Evolutionary conservation across 2,797 vertebrate genomes (phyloP).

Genomic region (Ciconia nigra): DNA sequence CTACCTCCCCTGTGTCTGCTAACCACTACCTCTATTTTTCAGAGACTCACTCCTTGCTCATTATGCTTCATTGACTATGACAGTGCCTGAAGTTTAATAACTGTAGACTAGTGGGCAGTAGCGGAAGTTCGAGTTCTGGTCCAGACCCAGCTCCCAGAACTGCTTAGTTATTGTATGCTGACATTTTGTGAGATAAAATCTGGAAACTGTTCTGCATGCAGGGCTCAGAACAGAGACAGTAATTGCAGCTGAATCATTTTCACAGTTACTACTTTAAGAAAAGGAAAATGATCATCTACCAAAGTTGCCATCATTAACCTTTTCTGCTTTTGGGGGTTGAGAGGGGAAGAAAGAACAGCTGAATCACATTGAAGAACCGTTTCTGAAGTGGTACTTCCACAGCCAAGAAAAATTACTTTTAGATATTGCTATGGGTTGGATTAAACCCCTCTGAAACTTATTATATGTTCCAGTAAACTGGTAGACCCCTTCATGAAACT

Average conservation of each 20-base stretch:
- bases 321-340: background rate
- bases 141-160: background rate
- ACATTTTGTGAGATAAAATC: background rate
- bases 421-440: background rate
- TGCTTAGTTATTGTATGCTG: background rate
- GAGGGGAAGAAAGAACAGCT: background rate
- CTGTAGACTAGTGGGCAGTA: background rate
- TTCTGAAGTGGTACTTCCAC: background rate
- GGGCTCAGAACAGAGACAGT: background rate
- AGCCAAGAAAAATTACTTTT: slow-evolving; percentile 8
- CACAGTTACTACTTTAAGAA: background rate
- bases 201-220: background rate
- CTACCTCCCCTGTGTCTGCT: background rate
- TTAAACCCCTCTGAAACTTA: background rate
- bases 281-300: background rate
- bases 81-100: background rate
- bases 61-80: background rate
- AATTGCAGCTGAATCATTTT: slow-evolving; percentile 28
- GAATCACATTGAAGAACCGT: background rate
- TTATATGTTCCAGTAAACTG: background rate
- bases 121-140: background rate
- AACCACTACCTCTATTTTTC: background rate
- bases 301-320: slow-evolving; percentile 32
- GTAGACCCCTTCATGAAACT: background rate
- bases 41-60: background rate